These are phyloP conservation scores for Oncorhynchus masou DNA, from an alignment of 2,113 vertebrate species.

Conservation along the genomic window DNA sequence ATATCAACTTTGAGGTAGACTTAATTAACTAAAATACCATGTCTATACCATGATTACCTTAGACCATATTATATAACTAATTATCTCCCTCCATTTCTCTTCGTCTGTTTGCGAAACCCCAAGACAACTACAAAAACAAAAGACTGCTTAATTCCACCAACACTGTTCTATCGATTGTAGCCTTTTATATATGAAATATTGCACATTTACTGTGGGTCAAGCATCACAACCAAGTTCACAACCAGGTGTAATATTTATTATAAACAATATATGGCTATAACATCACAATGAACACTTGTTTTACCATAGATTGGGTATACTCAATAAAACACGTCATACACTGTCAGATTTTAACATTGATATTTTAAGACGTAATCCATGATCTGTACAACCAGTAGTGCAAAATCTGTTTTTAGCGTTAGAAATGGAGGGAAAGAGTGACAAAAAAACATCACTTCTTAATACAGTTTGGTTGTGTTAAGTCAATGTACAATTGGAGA, in stretches of 20 bases:
- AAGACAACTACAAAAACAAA: neutral
- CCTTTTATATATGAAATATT: neutral
- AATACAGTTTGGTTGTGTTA: neutral
- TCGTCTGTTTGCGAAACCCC: neutral
- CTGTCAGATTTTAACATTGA: neutral
- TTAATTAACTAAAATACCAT: too few species aligned
- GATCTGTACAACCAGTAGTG: slow-evolving; percentile 22
- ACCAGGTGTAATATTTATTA: neutral
- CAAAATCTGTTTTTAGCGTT: slow-evolving; percentile 4
- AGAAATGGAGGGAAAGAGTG: neutral
- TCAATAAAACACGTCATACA: neutral
- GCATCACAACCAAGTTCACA: neutral
- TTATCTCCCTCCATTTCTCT: neutral
- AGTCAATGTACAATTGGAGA: slow-evolving; percentile 5
- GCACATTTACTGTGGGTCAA: neutral
- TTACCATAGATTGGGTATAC: slow-evolving; percentile 14
- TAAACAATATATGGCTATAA: neutral
- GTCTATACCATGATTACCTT: too few species aligned
- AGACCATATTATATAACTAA: neutral
- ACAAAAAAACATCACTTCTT: neutral
- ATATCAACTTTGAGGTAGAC: too few species aligned
- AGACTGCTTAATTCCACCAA: neutral
- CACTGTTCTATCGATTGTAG: neutral
- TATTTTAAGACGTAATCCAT: neutral
- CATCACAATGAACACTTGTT: neutral